Percentiles rank a stretch among this genome's conserved stretches.
These are phyloP conservation scores for Calidris pugnax DNA, from an alignment of 2,113 vertebrate species.

Conservation along the genomic window DNA sequence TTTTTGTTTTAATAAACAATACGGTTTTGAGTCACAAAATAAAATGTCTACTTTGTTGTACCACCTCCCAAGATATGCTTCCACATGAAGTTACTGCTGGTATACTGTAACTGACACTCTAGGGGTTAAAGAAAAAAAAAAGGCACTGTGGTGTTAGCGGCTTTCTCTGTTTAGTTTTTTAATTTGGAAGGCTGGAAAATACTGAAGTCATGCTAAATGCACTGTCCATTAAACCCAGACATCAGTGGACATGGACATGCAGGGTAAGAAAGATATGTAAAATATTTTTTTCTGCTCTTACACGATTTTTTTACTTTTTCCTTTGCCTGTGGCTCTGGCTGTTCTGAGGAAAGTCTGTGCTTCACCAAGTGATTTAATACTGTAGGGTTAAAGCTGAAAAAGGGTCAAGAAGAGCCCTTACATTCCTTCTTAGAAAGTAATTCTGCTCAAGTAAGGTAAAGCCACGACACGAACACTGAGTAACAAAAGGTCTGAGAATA, in stretches of 20 bases:
- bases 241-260: background rate
- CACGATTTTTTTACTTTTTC: background rate
- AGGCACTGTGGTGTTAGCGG: background rate
- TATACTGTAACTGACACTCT: background rate
- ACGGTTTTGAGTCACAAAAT: background rate
- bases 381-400: background rate
- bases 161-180: background rate
- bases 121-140: background rate
- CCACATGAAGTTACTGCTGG: background rate
- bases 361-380: background rate
- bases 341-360: background rate
- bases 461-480: background rate
- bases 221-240: background rate
- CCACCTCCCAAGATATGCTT: background rate
- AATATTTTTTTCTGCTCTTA: background rate
- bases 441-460: background rate
- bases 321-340: background rate
- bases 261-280: background rate
- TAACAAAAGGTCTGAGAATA: background rate
- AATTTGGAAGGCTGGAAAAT: background rate
- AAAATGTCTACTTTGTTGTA: background rate
- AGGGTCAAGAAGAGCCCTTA: background rate
- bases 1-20: background rate
- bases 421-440: background rate
- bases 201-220: background rate